Evolutionary conservation across 1,140 invertebrate species (phyloP).

Genomic region (Zaprionus nigranus): DNA sequence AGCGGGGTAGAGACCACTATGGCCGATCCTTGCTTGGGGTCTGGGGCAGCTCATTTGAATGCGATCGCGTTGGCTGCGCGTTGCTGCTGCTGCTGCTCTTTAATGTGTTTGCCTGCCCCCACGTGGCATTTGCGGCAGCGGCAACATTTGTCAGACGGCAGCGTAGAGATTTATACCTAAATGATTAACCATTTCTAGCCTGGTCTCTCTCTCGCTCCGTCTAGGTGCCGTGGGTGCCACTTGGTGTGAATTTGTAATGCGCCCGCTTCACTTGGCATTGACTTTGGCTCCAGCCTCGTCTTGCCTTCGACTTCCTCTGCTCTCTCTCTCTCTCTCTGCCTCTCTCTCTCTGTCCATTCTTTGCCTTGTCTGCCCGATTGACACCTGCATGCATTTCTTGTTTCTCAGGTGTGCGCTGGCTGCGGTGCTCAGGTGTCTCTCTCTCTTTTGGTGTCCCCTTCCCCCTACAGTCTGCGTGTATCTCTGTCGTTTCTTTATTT

Average conservation of each 20-base stretch:
- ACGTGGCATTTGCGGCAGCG: conserved; percentile 42
- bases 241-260: conserved; percentile 83
- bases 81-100: conserved; percentile 31
- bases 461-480: conserved; percentile 23
- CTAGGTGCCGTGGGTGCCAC: conserved; percentile 65
- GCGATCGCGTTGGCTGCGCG: conserved; percentile 43
- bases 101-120: conserved; percentile 56
- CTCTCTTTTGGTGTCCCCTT: background rate
- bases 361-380: conserved; percentile 70
- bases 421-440: conserved; percentile 31
- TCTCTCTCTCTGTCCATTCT: conserved; percentile 63
- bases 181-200: conserved; percentile 76
- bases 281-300: conserved; percentile 35
- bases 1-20: background rate
- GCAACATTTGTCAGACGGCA: conserved; percentile 44
- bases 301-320: conserved; percentile 26
- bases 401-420: conserved; percentile 75
- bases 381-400: conserved; percentile 83
- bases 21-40: background rate
- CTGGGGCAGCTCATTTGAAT: conserved; percentile 53
- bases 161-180: conserved; percentile 77
- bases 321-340: conserved; percentile 14
- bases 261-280: conserved; percentile 60
- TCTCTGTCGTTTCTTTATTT: conserved; percentile 71
- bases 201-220: conserved; percentile 25